These are phyloP conservation scores for Hydrolagus affinis DNA, from an alignment of 2,113 vertebrate genomes.

Conservation along the genomic window DNA sequence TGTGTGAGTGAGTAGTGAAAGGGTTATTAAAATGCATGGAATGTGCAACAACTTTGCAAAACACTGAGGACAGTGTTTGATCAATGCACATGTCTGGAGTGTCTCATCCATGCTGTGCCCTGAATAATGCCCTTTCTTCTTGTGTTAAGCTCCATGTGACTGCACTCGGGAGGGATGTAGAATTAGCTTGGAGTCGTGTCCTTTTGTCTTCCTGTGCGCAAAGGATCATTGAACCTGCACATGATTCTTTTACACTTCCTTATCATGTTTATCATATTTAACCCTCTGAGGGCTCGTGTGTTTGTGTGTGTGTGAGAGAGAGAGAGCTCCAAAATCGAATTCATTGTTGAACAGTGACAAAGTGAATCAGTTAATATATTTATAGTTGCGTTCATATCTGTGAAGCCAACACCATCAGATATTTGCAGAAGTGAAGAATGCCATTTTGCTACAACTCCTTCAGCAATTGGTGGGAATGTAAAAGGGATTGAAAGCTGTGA, in stretches of 20 bases:
- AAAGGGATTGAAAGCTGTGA: no score
- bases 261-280: not conserved
- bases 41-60: constrained; percentile 52
- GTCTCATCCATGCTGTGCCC: constrained; percentile 42
- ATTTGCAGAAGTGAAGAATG: no score
- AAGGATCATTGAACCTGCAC: not conserved
- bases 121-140: constrained; percentile 55
- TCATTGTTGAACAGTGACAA: not conserved
- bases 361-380: no score
- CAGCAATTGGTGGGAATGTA: no score
- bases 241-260: not conserved
- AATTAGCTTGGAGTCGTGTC: not conserved
- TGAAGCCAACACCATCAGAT: no score
- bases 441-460: no score
- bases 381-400: no score
- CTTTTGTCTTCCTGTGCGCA: not conserved
- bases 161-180: not conserved
- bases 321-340: not conserved
- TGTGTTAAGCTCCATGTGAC: constrained; percentile 9
- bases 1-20: constrained; percentile 35
- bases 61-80: constrained; percentile 58
- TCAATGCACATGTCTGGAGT: constrained; percentile 43
- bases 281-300: not conserved
- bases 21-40: constrained; percentile 59
- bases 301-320: not conserved